Evolutionary conservation across 2,113 vertebrate species (phyloP), one percentile per base, ranked within the genome.

Genomic region (Seriola dumerili): DNA sequence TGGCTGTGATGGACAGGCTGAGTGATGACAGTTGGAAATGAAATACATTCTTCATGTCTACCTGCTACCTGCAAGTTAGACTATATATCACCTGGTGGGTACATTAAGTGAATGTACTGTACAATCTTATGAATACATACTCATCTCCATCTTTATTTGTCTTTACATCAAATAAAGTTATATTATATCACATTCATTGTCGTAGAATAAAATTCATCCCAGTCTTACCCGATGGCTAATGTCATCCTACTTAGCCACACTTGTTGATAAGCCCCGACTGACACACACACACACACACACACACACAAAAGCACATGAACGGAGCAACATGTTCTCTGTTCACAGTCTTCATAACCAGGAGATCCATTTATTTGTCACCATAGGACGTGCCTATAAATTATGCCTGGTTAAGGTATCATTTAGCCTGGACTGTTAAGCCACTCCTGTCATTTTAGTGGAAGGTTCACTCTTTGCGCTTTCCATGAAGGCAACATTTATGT

Each of bases 241-340:
- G 92, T 90, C 92, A 93, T 80, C 71, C 17, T 72, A 93, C 93
- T 91, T 92, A 92, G 88, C 93, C 91, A 94, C 95, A 96, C 95
- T 95, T 96, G 95, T 95, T 85, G 72, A 93, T 87, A 38, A 94
- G 95, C 89, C 90, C 91, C 91, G 88, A 92, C 88, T 92, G 88
- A 94, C 93, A 84, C 89, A 19, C 68, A 79, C 23, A 92, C 34
- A 54, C 54, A 70, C 58, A 19, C 68, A 79, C 23, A 92, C 34
- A 54, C 54, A 70, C 58, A 61, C 80, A 76, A 69, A 42, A 16
- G n/a, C 48, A 46, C 13, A 25, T 23, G 7, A 55, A 73, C 59
- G 75, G 21, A 82, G 34, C 52, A 80, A 84, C 81, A 84, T 74
- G 66, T 74, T 87, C 25, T 64, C 67, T 79, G 48, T 85, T 87